These are phyloP conservation scores for Amniataba percoides DNA, from an alignment of 2,797 vertebrate species.

Conservation along the genomic window DNA sequence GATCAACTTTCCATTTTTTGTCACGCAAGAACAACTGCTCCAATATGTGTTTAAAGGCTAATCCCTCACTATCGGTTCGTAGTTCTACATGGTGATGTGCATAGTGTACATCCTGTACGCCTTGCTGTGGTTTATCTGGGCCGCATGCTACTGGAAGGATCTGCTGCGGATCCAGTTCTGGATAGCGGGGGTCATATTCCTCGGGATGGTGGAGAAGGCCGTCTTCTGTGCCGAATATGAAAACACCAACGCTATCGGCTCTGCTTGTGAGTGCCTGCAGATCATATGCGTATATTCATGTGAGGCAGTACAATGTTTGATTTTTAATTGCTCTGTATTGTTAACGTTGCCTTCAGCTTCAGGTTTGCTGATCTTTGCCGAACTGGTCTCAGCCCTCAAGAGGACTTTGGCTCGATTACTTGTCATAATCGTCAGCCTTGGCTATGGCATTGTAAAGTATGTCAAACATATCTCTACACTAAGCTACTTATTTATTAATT, in stretches of 20 bases:
- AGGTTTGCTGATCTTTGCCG: slow-evolving; percentile 89
- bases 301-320: background rate
- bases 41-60: slow-evolving; percentile 33
- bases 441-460: slow-evolving; percentile 94
- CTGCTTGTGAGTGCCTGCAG: slow-evolving; percentile 85
- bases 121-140: slow-evolving; percentile 91
- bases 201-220: slow-evolving; percentile 93
- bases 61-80: slow-evolving; percentile 38
- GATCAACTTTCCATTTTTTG: background rate
- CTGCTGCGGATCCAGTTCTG: slow-evolving; percentile 93
- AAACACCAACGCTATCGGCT: slow-evolving; percentile 88
- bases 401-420: slow-evolving; percentile 91
- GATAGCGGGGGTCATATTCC: slow-evolving; percentile 92
- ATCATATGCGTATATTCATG: background rate
- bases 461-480: slow-evolving; percentile 49
- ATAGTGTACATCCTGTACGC: slow-evolving; percentile 90
- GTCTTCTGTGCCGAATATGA: slow-evolving; percentile 92
- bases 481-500: background rate
- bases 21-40: slow-evolving; percentile 36
- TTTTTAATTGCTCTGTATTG: background rate
- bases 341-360: slow-evolving; percentile 76
- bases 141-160: slow-evolving; percentile 93
- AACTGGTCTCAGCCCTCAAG: slow-evolving; percentile 90
- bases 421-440: slow-evolving; percentile 92
- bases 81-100: slow-evolving; percentile 96